Percentiles rank a stretch among this genome's conserved stretches.
Evolutionary conservation across 2,888 invertebrate genomes (phyloP).

Genomic region (Pyrrhia umbra): DNA sequence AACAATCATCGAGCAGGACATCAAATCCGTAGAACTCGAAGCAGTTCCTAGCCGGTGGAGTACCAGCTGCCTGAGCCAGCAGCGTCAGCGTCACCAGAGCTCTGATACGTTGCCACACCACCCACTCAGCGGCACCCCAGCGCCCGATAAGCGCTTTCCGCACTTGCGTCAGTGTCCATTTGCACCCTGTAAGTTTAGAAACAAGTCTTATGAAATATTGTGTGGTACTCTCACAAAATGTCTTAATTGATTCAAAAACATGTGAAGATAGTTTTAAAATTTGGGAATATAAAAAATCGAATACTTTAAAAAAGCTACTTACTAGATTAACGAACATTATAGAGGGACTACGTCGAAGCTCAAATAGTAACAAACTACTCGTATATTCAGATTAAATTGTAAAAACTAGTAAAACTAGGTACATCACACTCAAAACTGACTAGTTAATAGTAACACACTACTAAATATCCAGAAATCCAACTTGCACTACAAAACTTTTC

Average conservation of each 20-base stretch:
- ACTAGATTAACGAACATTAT: too few relatives aligned
- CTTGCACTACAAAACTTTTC: too few relatives aligned
- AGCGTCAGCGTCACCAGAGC: conserved; percentile 94
- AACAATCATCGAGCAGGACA: conserved; percentile 94
- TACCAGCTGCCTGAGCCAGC: conserved; percentile 93
- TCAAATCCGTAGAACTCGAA: conserved; percentile 98
- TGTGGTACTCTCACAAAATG: neutral
- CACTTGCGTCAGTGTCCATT: conserved; percentile 95
- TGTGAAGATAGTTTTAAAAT: neutral
- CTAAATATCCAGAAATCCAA: too few relatives aligned
- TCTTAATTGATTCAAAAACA: neutral
- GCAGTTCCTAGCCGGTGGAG: conserved; percentile 93
- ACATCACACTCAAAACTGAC: too few relatives aligned
- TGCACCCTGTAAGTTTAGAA: conserved; percentile 91
- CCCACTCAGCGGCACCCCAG: conserved; percentile 93
- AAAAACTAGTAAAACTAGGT: too few relatives aligned
- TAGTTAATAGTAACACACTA: too few relatives aligned
- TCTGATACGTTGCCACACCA: conserved; percentile 94
- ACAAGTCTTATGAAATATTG: conserved; percentile 9
- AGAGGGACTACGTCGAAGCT: too few relatives aligned
- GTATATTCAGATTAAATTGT: too few relatives aligned
- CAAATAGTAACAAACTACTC: too few relatives aligned
- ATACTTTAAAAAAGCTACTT: neutral
- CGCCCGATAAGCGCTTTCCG: conserved; percentile 92
- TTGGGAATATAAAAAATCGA: neutral